Conservation (phyloP, 2,113 vertebrate species). For the Tachysurus vachellii region DNA sequence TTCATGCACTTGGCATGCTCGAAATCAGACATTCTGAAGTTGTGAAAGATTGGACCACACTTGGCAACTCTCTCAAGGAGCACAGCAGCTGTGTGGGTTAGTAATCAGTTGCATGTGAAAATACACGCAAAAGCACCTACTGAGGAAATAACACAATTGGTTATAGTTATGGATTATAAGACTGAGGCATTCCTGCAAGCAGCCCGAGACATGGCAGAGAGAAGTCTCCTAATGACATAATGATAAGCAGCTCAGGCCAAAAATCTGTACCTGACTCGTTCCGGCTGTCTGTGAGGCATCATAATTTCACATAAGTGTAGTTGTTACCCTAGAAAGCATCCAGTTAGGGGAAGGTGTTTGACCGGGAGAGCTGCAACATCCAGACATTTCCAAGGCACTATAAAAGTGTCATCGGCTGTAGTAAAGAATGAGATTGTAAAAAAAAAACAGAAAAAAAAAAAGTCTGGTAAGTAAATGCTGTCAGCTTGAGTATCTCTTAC, state of each 20-base stretch:
- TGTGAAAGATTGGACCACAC: conserved; percentile 33
- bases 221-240: conserved; percentile 1
- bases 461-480: neutral
- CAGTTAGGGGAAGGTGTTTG: conserved; percentile 5
- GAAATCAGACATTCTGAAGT: conserved; percentile 17
- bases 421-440: conserved; percentile 50
- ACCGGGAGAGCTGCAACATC: conserved; percentile 29
- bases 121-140: neutral
- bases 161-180: neutral
- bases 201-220: neutral
- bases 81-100: conserved; percentile 35
- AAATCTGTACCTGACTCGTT: neutral
- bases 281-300: conserved; percentile 25
- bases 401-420: conserved; percentile 54
- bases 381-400: conserved; percentile 35
- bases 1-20: conserved; percentile 8
- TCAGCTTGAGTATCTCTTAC: conserved; percentile 22
- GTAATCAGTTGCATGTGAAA: conserved; percentile 38
- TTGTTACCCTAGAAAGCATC: conserved; percentile 19
- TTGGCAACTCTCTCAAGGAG: conserved; percentile 25
- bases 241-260: conserved; percentile 11
- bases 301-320: conserved; percentile 19
- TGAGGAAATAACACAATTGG: neutral
- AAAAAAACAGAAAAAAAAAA: neutral
- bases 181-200: neutral